Conservation (phyloP, 2,113 vertebrate species). For the Hydropotes inermis region DNA sequence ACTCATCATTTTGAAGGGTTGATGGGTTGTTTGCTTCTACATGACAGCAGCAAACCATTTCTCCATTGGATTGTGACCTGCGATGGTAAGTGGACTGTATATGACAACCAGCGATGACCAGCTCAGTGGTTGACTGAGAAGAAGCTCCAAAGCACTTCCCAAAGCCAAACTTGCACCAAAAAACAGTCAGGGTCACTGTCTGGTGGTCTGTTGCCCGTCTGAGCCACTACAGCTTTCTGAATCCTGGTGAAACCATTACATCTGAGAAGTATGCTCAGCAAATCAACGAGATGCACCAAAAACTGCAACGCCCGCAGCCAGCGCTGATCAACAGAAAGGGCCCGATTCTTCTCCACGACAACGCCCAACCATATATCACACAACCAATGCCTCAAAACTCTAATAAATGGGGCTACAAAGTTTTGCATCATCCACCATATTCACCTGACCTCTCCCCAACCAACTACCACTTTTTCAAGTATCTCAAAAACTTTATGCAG, state of each 20-base stretch:
- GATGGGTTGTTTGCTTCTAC: neutral
- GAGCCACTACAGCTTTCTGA: neutral
- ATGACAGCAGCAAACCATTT: neutral
- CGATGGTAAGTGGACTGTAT: neutral
- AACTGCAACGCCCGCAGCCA: neutral
- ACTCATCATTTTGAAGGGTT: accelerated
- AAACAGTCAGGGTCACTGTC: neutral
- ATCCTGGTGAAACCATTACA: neutral
- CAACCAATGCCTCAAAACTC: neutral
- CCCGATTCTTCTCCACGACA: neutral
- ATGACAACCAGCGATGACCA: neutral
- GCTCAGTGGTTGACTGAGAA: neutral
- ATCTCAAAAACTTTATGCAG: neutral
- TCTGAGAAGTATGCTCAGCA: neutral
- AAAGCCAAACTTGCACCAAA: neutral
- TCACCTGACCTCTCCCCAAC: neutral
- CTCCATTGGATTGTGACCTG: neutral
- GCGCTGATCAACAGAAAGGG: neutral
- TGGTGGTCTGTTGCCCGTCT: neutral
- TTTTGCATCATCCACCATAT: neutral
- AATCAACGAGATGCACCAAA: neutral
- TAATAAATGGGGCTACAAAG: neutral
- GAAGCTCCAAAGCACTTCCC: neutral
- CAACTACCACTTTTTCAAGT: neutral
- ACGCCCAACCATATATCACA: accelerated